Percentiles rank a stretch among this genome's conserved stretches.
phyloP scores from a whole-genome alignment of 1,140 invertebrate genomes.

The Camponotus vicinus region DNA sequence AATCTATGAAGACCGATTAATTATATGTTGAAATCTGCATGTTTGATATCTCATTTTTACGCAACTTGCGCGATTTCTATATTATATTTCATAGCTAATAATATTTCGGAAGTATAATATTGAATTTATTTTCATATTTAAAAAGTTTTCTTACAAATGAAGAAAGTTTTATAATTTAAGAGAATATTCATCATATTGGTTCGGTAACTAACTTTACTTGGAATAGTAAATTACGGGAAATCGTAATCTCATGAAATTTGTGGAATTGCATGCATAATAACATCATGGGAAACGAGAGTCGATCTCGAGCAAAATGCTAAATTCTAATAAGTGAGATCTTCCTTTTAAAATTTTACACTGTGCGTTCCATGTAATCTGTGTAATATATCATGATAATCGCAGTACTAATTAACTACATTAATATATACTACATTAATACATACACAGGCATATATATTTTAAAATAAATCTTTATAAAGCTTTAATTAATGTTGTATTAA shows the following conservation, averaged over 20 bases:
- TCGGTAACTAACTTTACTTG: neutral
- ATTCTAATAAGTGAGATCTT: slow-evolving; percentile 18
- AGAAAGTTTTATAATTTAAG: neutral
- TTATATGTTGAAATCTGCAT: slow-evolving; percentile 17
- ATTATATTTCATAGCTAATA: neutral
- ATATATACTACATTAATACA: neutral
- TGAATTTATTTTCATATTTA: slow-evolving; percentile 2
- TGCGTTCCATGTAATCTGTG: neutral
- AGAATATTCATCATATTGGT: neutral
- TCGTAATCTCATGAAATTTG: slow-evolving; percentile 33
- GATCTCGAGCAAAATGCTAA: slow-evolving; percentile 21
- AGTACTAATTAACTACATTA: neutral
- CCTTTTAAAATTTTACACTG: slow-evolving; percentile 13
- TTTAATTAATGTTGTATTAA: neutral
- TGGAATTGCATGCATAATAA: slow-evolving; percentile 37
- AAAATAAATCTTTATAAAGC: neutral
- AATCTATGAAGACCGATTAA: slow-evolving; percentile 26
- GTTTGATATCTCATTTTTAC: slow-evolving; percentile 12
- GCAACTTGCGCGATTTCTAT: neutral
- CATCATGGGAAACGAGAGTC: slow-evolving; percentile 19
- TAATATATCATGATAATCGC: neutral
- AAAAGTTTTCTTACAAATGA: neutral
- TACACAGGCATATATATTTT: too few relatives aligned
- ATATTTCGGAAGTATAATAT: slow-evolving; percentile 1
- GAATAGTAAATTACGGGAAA: slow-evolving; percentile 22